phyloP scores from a whole-genome alignment of 2,797 vertebrate genomes.

The Anguilla megastoma region DNA sequence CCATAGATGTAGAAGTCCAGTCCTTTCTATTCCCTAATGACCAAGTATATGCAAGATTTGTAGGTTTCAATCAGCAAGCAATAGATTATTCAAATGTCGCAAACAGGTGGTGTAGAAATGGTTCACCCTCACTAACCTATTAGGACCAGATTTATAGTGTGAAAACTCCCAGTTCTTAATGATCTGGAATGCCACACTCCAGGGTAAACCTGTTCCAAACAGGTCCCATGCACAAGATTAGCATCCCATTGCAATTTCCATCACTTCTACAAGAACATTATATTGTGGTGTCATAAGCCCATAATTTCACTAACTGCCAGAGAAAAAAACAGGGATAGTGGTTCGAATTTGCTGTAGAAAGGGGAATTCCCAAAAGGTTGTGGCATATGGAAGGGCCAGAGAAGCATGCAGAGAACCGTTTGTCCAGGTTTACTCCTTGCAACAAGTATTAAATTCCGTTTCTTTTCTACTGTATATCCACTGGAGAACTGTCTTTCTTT shows the following conservation, averaged over 20 bases:
- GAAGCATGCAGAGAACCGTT: background rate
- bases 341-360: background rate
- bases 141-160: background rate
- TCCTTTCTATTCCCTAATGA: background rate
- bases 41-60: background rate
- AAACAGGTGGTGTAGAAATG: background rate
- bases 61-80: constrained; percentile 1
- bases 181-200: background rate
- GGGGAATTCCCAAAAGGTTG: background rate
- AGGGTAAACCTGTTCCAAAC: background rate
- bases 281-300: background rate
- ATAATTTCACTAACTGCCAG: background rate
- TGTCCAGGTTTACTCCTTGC: background rate
- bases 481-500: constrained; percentile 50
- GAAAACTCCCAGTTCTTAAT: background rate
- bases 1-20: background rate
- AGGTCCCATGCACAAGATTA: background rate
- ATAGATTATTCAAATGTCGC: background rate
- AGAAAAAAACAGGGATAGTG: background rate
- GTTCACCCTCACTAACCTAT: background rate
- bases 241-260: background rate
- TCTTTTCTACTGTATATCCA: constrained; percentile 22
- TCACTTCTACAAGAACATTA: background rate
- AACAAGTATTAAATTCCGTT: constrained; percentile 13
- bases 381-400: background rate